These are phyloP conservation scores for Sarcophaga peregrina DNA, from an alignment of 1,140 invertebrate genomes.

Conservation along the genomic window DNA sequence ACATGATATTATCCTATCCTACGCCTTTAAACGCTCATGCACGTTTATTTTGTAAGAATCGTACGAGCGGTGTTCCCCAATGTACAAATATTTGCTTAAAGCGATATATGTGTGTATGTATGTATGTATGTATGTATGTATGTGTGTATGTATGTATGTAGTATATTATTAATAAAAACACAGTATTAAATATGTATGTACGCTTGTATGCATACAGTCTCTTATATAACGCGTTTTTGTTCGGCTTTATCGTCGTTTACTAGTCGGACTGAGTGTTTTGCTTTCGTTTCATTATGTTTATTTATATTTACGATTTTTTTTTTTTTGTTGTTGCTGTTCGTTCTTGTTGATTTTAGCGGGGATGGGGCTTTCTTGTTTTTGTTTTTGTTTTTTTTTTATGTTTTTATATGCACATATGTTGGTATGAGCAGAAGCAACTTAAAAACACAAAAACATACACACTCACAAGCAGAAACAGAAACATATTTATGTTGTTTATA, in stretches of 20 bases:
- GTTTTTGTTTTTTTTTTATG: background rate
- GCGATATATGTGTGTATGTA: too few species aligned
- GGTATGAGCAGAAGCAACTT: background rate
- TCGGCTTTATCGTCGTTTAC: background rate
- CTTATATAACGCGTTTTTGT: background rate
- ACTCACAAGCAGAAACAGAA: background rate
- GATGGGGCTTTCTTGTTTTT: constrained; percentile 2
- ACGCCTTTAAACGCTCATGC: background rate
- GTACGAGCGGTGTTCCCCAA: background rate
- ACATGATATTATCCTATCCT: too few species aligned
- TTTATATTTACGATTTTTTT: background rate
- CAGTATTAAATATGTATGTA: too few species aligned
- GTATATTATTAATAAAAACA: too few species aligned
- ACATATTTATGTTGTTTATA: background rate
- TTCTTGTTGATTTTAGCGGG: background rate
- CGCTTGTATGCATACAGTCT: background rate
- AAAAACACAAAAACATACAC: background rate
- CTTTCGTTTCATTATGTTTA: background rate
- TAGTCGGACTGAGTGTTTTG: background rate
- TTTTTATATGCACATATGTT: background rate
- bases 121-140: background rate
- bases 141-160: background rate
- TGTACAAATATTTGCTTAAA: too few species aligned
- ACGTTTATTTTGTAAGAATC: background rate
- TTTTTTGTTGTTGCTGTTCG: background rate